Evolutionary conservation across 2,888 invertebrate genomes (phyloP).

Genomic region (Rhynchonema sp.): DNA sequence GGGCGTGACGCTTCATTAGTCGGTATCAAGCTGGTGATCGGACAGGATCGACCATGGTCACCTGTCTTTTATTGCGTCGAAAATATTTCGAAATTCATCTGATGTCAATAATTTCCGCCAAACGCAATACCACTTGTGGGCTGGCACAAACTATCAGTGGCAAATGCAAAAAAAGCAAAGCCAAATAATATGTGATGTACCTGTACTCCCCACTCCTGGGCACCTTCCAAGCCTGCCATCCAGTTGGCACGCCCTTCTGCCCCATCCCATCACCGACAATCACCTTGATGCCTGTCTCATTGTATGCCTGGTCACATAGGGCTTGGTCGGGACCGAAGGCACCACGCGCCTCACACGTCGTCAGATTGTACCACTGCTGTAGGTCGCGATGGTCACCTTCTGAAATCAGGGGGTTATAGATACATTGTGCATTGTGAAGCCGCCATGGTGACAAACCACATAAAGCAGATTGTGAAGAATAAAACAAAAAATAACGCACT

Average conservation of each 20-base stretch:
- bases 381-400: too few species aligned
- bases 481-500: neutral
- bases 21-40: too few species aligned
- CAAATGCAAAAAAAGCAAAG: neutral
- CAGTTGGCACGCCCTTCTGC: neutral
- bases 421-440: too few species aligned
- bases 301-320: neutral
- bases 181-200: neutral
- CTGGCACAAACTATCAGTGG: neutral
- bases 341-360: neutral
- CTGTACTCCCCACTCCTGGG: neutral
- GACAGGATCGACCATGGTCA: too few species aligned
- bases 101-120: too few species aligned
- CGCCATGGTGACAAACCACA: too few species aligned
- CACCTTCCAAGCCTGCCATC: neutral
- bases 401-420: too few species aligned
- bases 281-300: neutral
- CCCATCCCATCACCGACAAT: neutral
- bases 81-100: too few species aligned
- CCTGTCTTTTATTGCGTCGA: too few species aligned
- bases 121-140: neutral
- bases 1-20: too few species aligned
- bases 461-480: neutral
- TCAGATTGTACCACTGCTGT: neutral
- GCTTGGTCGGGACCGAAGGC: neutral